Conservation (phyloP, 2,113 vertebrate genomes). For the Entomyzon cyanotis region DNA sequence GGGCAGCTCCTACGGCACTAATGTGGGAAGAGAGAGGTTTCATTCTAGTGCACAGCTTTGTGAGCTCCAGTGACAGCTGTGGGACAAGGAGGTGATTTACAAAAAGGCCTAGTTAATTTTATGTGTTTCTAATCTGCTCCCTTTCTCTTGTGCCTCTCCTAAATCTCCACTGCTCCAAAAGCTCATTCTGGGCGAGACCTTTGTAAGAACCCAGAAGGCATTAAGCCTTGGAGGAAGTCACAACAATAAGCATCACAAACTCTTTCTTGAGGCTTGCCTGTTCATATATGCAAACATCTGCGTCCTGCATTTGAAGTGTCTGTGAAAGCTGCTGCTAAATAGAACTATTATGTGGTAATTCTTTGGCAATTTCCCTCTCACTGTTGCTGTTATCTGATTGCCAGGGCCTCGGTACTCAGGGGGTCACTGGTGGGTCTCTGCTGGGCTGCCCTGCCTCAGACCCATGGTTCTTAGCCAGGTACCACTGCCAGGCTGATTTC, state of each 20-base stretch:
- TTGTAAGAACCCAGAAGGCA: neutral
- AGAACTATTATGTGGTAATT: neutral
- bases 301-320: neutral
- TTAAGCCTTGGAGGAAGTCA: neutral
- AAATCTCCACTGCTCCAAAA: neutral
- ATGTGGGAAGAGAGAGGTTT: neutral
- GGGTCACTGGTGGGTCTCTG: neutral
- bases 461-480: rapidly evolving
- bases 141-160: neutral
- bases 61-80: neutral
- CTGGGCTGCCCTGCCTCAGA: neutral
- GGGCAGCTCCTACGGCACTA: neutral
- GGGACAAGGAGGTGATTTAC: neutral
- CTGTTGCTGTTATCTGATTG: neutral
- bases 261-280: neutral
- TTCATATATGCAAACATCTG: neutral
- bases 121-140: neutral
- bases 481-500: neutral
- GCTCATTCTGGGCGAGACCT: neutral
- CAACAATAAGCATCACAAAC: neutral
- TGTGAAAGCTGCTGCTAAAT: neutral
- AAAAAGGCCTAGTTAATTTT: neutral
- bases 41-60: neutral
- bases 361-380: neutral
- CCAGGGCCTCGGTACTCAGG: neutral